Evolutionary conservation across 1,140 invertebrate species (phyloP).

Genomic region (Ceratosolen fusciceps): DNA sequence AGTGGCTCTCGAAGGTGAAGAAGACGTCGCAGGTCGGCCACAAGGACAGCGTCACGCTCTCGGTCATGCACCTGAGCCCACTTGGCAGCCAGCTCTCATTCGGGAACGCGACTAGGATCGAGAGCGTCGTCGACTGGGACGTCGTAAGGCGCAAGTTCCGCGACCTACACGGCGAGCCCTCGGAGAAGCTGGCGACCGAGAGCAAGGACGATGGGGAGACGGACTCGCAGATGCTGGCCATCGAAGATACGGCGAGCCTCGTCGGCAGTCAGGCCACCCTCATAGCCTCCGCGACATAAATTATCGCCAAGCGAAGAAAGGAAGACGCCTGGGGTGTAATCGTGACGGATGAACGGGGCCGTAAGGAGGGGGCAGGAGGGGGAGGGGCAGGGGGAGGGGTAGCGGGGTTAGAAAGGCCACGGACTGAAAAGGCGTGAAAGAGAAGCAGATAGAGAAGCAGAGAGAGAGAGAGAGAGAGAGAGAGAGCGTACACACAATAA

Average conservation of each 20-base stretch:
- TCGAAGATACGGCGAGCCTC: conserved; percentile 46
- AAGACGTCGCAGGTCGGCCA: conserved; percentile 80
- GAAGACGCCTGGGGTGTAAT: too few species aligned
- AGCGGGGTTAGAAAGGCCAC: neutral
- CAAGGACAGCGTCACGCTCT: conserved; percentile 83
- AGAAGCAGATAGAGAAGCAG: neutral
- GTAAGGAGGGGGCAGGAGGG: too few species aligned
- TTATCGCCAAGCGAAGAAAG: too few species aligned
- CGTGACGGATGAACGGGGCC: too few species aligned
- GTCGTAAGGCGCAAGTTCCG: conserved; percentile 90
- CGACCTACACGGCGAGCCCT: conserved; percentile 78
- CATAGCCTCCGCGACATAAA: conserved; percentile 32
- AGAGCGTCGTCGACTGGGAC: conserved; percentile 93
- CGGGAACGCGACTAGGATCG: conserved; percentile 80
- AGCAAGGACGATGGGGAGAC: conserved; percentile 48
- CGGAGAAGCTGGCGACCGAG: neutral
- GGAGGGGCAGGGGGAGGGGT: neutral
- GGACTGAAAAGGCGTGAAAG: too few species aligned
- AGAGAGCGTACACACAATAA: neutral
- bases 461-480: neutral
- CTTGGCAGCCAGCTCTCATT: conserved; percentile 88
- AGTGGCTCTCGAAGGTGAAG: conserved; percentile 88
- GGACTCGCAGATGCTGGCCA: neutral
- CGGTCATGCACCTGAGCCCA: conserved; percentile 83
- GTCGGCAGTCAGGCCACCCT: conserved; percentile 44